phyloP scores from a whole-genome alignment of 2,888 invertebrate species.

The Chironomus riparius region DNA sequence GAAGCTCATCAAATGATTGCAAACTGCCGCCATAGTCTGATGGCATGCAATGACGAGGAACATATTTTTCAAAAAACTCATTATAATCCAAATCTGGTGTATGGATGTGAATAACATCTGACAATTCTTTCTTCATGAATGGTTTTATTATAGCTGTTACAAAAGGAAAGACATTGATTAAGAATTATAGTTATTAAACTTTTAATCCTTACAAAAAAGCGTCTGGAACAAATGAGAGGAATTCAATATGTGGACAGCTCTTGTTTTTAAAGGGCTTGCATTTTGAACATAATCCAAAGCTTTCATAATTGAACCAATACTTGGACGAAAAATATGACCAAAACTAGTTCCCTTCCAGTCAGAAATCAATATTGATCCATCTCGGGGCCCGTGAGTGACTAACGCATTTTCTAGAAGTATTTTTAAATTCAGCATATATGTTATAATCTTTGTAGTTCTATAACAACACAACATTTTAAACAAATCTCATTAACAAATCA shows the following conservation, averaged over 20 bases:
- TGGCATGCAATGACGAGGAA: neutral
- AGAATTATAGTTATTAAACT: too few relatives aligned
- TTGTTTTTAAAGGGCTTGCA: neutral
- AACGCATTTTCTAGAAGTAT: neutral
- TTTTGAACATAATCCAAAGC: neutral
- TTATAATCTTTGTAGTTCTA: too few relatives aligned
- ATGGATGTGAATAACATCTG: neutral
- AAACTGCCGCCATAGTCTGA: neutral
- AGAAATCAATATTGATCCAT: neutral
- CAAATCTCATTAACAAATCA: too few relatives aligned
- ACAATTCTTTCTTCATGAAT: neutral
- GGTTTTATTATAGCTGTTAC: neutral
- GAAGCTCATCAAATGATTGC: neutral
- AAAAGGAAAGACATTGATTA: too few relatives aligned
- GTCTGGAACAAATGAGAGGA: neutral
- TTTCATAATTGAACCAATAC: neutral
- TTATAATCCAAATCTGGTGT: neutral
- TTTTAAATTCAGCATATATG: too few relatives aligned
- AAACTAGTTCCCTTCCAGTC: neutral
- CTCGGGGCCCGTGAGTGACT: neutral
- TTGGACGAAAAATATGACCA: neutral
- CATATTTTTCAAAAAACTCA: neutral
- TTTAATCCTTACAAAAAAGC: neutral
- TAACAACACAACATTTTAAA: too few relatives aligned
- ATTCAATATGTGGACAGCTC: neutral